These are phyloP conservation scores for Dynastes grantii DNA, from an alignment of 2,888 invertebrate genomes.

Conservation along the genomic window DNA sequence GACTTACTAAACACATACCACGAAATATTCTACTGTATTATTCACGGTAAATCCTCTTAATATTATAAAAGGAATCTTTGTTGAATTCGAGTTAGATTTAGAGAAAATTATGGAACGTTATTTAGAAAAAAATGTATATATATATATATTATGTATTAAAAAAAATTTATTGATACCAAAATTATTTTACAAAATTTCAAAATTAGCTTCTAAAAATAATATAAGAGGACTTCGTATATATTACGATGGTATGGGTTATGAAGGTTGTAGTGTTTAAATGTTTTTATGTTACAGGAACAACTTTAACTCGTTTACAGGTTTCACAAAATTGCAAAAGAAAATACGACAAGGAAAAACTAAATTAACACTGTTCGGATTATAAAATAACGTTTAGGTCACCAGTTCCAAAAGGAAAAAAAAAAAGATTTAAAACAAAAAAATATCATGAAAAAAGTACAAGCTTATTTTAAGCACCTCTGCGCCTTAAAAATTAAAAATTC, in stretches of 20 bases:
- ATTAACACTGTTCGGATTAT: slow-evolving; percentile 68
- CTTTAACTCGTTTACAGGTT: slow-evolving; percentile 66
- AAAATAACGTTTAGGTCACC: slow-evolving; percentile 73
- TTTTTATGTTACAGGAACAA: slow-evolving; percentile 68
- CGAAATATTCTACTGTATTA: slow-evolving; percentile 37
- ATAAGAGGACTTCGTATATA: slow-evolving; percentile 29
- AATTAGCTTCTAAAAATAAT: neutral
- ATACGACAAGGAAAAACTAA: slow-evolving; percentile 52
- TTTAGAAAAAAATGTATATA: slow-evolving; percentile 14
- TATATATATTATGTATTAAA: slow-evolving; percentile 16
- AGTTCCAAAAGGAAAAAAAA: slow-evolving; percentile 69
- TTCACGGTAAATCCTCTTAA: slow-evolving; percentile 6
- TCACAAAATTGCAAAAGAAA: slow-evolving; percentile 57
- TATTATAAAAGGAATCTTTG: neutral
- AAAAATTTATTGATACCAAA: neutral
- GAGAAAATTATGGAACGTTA: slow-evolving; percentile 34
- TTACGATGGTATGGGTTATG: slow-evolving; percentile 56
- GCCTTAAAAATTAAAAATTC: slow-evolving; percentile 75
- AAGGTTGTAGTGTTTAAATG: slow-evolving; percentile 60
- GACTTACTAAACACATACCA: slow-evolving; percentile 47
- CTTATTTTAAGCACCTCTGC: slow-evolving; percentile 83
- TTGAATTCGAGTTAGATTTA: too few relatives aligned
- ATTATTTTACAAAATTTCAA: neutral
- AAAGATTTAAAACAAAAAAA: slow-evolving; percentile 65
- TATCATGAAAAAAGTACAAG: slow-evolving; percentile 81